Base-by-base conservation (phyloP, 2,888 invertebrate species). In the Iphiclides podalirius region DNA sequence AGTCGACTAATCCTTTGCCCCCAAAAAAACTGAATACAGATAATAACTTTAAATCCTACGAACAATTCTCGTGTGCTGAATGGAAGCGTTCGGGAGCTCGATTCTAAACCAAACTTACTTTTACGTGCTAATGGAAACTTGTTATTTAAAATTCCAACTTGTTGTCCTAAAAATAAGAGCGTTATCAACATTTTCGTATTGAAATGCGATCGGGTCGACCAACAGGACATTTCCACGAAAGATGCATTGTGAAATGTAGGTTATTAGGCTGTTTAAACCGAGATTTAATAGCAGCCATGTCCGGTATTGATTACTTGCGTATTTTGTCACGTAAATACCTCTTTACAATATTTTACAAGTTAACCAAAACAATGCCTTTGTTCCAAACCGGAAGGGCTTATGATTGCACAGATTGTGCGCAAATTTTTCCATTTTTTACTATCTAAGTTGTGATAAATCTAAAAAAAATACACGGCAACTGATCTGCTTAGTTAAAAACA, bases 221-320 rank as follows among this genome's bases (percentile, higher is more conserved):
- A 11, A 11, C 17, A n/a, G 34, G 14, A 36, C 39, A 52, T 58
- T 66, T 66, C 67, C 56, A 39, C 54, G 63, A 67, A 65, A 55
- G 44, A 49, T 52, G 52, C 56, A 57, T 68, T 66, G 66, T 63
- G 40, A 55, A 46, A 61, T 58, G 52, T 59, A 54, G 60, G 60
- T 60, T 67, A 64, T 53, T 52, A n/a, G 38, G 33, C 45, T 38
- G 51, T 52, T 59, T 61, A 70, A 67, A 55, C 61, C 55, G 52
- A 56, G 48, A 49, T 50, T 45, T 70, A 72, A 72, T 64, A 64
- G 64, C 51, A 26, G 34, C 43, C 40, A 75, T 71, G 75, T 85
- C 85, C 83, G 84, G 85, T 75, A 76, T 84, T 79, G 70, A 75
- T 85, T 82, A 80, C 85, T 79, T 70, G 68, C 72, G 64, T 67